These are phyloP conservation scores for Picus viridis DNA, from an alignment of 2,797 vertebrate genomes.

Conservation along the genomic window DNA sequence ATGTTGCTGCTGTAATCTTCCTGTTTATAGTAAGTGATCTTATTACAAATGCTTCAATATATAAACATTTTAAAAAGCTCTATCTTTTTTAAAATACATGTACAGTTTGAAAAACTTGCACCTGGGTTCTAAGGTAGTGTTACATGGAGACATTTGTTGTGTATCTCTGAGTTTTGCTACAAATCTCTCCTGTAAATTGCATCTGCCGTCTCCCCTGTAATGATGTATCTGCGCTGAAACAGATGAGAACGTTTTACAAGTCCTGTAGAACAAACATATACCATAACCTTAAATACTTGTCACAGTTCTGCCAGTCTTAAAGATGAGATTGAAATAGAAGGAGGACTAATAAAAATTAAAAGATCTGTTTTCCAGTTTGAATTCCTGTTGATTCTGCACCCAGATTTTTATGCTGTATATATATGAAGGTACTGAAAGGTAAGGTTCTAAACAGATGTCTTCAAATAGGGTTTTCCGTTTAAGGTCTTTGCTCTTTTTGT, in stretches of 20 bases:
- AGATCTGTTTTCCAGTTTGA: background rate
- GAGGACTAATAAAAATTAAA: background rate
- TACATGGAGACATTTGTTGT: background rate
- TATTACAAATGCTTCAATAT: conserved; percentile 45
- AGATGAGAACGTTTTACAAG: conserved; percentile 46
- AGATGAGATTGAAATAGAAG: background rate
- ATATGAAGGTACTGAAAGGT: background rate
- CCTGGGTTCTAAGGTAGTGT: background rate
- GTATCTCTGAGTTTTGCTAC: conserved; percentile 22
- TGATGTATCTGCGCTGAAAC: background rate
- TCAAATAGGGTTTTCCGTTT: background rate
- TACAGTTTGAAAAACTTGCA: conserved; percentile 55
- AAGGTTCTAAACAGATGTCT: background rate
- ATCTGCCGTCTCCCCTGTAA: conserved; percentile 9
- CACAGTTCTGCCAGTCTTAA: conserved; percentile 4
- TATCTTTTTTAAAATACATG: conserved; percentile 55
- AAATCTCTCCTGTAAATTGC: conserved; percentile 32
- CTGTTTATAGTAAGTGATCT: conserved; percentile 15
- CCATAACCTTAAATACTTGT: background rate
- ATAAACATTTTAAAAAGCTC: conserved; percentile 51
- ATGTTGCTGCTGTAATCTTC: conserved; percentile 61
- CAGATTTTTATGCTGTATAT: background rate
- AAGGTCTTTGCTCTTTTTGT: background rate
- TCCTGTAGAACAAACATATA: background rate
- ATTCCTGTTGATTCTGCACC: background rate